Evolutionary conservation across 2,113 vertebrate genomes (phyloP), one percentile per base, ranked within the genome.

Genomic region (Tachycineta bicolor): DNA sequence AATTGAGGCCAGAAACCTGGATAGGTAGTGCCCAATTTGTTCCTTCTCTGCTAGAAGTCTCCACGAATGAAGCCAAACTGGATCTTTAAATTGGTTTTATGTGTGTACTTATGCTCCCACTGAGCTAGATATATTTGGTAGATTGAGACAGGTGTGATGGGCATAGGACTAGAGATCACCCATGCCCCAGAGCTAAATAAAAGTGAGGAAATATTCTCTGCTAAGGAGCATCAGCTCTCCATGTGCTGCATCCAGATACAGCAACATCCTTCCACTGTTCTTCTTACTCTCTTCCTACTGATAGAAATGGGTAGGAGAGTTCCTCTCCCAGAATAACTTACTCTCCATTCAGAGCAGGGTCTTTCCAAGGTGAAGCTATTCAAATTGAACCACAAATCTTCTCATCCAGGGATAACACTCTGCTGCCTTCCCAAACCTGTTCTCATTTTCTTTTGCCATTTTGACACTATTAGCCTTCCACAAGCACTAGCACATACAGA

Each of bases 301-400:
- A 59, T 12, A 86, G 68, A 77, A 94, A 74, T 11, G 53, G 64
- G n/a, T 55, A 80, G 39, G 25, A 73, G 46, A 81, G 13, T n/a
- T 89, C 60, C 68, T 84, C n/a, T 77, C 43, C 78, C 6, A 2
- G 47, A 81, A 68, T 78, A 87, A 75, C 73, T 85, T 79, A 39
- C 55, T 85, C 46, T 67, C 69, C 41, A 46, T 56, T 77, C 65
- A 92, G 63, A 39, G n/a, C 29, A 86, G 44, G 63, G 53, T 71
- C 62, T 87, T 94, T 94, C 58, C 87, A 84, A 82, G 56, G 43
- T 44, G 86, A 70, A 2, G 5, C 44, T 83, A 70, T 75, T 94
- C 83, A 91, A 94, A 96, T 91, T 90, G 78, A 95, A 91, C 44
- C 22, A 81, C 87, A 89, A 89, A 89, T 95, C 86, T 96, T 96